These are phyloP conservation scores for Orcinus orca DNA, from an alignment of 2,113 vertebrate genomes.

Conservation along the genomic window DNA sequence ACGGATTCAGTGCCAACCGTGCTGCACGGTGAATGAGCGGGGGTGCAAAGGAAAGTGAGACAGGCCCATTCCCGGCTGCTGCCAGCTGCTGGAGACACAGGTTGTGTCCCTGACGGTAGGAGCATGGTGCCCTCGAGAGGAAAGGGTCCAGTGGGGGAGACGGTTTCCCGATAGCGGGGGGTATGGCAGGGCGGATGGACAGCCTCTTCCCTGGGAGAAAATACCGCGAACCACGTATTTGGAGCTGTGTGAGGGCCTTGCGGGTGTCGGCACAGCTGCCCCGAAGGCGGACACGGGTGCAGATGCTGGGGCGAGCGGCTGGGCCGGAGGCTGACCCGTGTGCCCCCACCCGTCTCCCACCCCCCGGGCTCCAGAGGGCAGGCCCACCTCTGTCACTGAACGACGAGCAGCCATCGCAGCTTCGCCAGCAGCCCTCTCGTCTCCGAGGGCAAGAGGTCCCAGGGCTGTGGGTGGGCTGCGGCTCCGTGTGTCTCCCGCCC, in stretches of 20 bases:
- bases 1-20: not conserved
- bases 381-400: not conserved
- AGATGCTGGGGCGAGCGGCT: not conserved
- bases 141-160: not conserved
- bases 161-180: rapidly evolving
- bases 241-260: not conserved
- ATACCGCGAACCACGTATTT: rapidly evolving
- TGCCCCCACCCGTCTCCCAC: not conserved
- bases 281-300: not conserved
- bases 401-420: not conserved
- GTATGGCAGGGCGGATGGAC: not conserved
- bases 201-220: not conserved
- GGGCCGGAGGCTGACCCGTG: too few species aligned
- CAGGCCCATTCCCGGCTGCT: not conserved
- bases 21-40: not conserved
- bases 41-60: not conserved
- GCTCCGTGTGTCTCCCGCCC: too few species aligned
- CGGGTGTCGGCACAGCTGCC: rapidly evolving
- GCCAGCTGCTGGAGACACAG: not conserved
- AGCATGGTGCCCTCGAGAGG: not conserved
- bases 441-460: rapidly evolving
- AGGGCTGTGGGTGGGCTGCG: too few species aligned
- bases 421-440: rapidly evolving
- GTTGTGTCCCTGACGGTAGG: rapidly evolving
- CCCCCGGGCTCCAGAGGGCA: rapidly evolving